Evolutionary conservation across 2,797 vertebrate genomes (phyloP).

Genomic region (Propithecus deckenii): DNA sequence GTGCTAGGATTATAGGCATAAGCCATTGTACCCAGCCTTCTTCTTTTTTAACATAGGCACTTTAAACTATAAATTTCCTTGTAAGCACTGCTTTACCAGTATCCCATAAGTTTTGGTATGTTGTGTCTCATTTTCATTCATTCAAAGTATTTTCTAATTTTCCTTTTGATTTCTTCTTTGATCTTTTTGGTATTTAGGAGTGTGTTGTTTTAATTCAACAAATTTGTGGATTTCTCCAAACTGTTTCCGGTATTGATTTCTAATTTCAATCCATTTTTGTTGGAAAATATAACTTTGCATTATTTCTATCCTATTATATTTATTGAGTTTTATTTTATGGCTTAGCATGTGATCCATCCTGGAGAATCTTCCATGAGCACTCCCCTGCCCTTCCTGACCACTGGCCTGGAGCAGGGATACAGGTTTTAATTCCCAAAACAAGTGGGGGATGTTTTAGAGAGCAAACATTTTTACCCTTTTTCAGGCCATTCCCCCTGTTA

Average conservation of each 20-base stretch:
- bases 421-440: not conserved
- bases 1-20: not conserved
- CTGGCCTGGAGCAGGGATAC: not conserved
- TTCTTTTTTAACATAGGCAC: not conserved
- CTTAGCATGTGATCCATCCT: too few relatives aligned
- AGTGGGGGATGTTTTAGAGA: too few relatives aligned
- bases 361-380: too few relatives aligned
- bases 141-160: not conserved
- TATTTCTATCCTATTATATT: not conserved
- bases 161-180: not conserved
- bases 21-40: not conserved
- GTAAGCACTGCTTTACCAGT: not conserved
- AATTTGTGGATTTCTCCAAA: too few relatives aligned
- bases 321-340: not conserved
- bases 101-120: not conserved
- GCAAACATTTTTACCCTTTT: too few relatives aligned
- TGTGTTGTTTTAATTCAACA: not conserved
- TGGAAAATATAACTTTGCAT: not conserved
- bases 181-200: not conserved
- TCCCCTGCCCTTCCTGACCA: not conserved
- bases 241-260: not conserved
- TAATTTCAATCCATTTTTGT: not conserved
- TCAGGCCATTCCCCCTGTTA: too few relatives aligned
- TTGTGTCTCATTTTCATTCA: not conserved
- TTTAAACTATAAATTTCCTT: not conserved